Conservation (phyloP, 2,113 vertebrate species). For the Myotis davidii region DNA sequence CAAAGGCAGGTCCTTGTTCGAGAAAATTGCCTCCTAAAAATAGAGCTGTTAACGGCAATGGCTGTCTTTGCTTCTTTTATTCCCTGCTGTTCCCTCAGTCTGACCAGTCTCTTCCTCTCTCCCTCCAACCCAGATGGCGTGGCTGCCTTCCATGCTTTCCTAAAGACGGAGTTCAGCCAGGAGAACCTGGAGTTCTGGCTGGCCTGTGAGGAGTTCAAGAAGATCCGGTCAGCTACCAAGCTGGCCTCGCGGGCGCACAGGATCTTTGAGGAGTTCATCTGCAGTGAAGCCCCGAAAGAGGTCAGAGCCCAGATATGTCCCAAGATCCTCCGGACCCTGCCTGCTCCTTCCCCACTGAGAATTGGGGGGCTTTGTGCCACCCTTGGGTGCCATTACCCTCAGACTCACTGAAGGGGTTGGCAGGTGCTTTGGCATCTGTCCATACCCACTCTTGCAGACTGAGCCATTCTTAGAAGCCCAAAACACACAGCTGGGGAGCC, state of each 20-base stretch:
- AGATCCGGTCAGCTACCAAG: constrained; percentile 87
- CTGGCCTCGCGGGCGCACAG: constrained; percentile 90
- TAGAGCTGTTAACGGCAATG: constrained; percentile 57
- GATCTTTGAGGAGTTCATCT: constrained; percentile 95
- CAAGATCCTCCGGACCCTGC: background rate
- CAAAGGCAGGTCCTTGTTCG: constrained; percentile 72
- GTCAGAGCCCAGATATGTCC: constrained; percentile 79
- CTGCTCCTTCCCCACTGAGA: background rate
- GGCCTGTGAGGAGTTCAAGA: constrained; percentile 96
- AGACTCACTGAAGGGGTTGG: background rate
- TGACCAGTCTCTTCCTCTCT: constrained; percentile 46
- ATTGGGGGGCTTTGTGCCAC: background rate
- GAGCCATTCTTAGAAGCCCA: background rate
- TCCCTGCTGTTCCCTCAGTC: background rate
- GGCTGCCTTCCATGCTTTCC: constrained; percentile 92
- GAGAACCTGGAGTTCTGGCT: constrained; percentile 99
- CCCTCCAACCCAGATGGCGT: constrained; percentile 88
- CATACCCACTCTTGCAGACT: background rate
- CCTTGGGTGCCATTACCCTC: background rate
- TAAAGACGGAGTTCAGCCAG: constrained; percentile 96
- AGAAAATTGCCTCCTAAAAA: constrained; percentile 68
- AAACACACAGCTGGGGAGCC: background rate
- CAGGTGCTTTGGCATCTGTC: background rate
- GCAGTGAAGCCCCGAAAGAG: constrained; percentile 93
- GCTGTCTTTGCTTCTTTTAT: constrained; percentile 46